Conservation (phyloP, 2,797 vertebrate genomes). For the Ctenopoma multispine region DNA sequence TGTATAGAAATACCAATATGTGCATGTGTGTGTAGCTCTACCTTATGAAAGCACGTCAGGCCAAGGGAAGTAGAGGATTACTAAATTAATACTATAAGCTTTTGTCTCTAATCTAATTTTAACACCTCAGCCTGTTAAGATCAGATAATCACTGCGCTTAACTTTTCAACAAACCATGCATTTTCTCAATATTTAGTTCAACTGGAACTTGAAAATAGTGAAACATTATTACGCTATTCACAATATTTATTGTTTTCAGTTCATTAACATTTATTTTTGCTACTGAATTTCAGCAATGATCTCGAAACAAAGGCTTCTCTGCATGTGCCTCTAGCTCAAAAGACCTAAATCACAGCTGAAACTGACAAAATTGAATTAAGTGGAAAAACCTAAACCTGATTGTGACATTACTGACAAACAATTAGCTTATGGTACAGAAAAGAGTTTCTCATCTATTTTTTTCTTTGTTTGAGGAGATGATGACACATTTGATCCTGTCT, state of each 20-base stretch:
- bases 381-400: constrained; percentile 9
- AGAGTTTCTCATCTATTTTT: constrained; percentile 70
- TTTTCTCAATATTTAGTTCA: background rate
- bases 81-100: constrained; percentile 33
- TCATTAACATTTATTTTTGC: background rate
- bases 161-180: background rate
- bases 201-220: background rate
- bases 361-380: constrained; percentile 15
- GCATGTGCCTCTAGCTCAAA: background rate
- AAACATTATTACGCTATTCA: background rate
- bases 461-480: constrained; percentile 79
- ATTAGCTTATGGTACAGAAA: constrained; percentile 53
- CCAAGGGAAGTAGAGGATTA: constrained; percentile 37
- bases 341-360: background rate
- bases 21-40: constrained; percentile 30
- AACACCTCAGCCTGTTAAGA: constrained; percentile 29
- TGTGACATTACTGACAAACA: constrained; percentile 37
- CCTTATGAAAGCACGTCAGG: constrained; percentile 60
- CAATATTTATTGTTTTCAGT: too few relatives aligned
- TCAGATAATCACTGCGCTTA: constrained; percentile 9
- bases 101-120: constrained; percentile 39
- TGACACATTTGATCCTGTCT: constrained; percentile 84
- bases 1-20: background rate
- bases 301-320: constrained; percentile 1
- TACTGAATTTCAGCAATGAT: background rate